Evolutionary conservation across 2,888 invertebrate genomes (phyloP), one percentile per base, ranked within the genome.

Genomic region (Malacosoma neustria): DNA sequence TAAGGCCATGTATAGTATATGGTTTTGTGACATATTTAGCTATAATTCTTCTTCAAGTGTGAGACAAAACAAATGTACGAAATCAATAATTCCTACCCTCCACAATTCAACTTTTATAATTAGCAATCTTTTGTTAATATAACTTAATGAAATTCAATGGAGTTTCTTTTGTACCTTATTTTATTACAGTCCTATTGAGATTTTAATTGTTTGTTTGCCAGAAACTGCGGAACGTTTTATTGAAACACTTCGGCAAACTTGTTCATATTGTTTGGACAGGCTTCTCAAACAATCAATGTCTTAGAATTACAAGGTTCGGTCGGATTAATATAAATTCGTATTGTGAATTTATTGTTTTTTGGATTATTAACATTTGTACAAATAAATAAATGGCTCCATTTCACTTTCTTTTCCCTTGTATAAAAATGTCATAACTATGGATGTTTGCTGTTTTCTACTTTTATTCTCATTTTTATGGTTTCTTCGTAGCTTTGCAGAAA

Each of bases 241-340:
- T 70, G 71, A 73, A 74, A 67, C 70, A 64, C 63, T 72, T 66
- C 52, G 54, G 54, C 52, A 71, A 75, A 62, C 74, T 75, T 69
- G 71, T 62, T 63, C 69, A 65, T 66, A 70, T 70, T 76, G 73
- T 76, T 75, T 73, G 58, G 72, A 70, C 69, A 73, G 75, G 22
- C 22, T 22, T 22, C 22, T 22, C 22, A 22, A 22, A 22, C 22
- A 22, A 22, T 22, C 22, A 22, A 22, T 22, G 22, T 22, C 22
- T 22, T 9, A 22, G 4, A 22, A 22, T 22, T 22, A 22, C 22
- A 22, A 22, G 22, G 22, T 22, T 22, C 22, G 6, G n/a, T 22
- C 9, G 22, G 4, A 22, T 22, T 22, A 22, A 22, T 22, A 22
- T 5, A n/a, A 22, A 22, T 22, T 22, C 22, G 6, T 9, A 7